Evolutionary conservation across 1,140 invertebrate genomes (phyloP).

Genomic region (Drosophila aff.): DNA sequence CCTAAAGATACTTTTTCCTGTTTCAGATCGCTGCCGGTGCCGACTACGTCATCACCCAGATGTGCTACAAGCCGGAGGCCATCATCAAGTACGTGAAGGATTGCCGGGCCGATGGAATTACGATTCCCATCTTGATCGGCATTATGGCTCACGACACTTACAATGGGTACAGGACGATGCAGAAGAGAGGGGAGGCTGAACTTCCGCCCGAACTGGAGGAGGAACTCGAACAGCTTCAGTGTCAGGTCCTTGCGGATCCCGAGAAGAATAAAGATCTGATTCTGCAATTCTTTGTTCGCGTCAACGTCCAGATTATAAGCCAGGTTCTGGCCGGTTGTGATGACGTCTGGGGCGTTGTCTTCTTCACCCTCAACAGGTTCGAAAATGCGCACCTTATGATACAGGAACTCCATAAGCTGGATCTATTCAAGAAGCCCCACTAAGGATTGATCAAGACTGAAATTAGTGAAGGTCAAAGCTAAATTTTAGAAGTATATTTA

Average conservation of each 20-base stretch:
- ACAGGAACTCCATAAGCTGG: conserved; percentile 4
- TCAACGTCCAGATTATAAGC: conserved; percentile 17
- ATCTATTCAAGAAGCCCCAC: conserved; percentile 10
- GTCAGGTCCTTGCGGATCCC: background rate
- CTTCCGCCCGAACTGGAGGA: background rate
- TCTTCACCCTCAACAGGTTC: conserved; percentile 54
- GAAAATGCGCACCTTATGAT: conserved; percentile 2
- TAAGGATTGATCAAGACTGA: no score
- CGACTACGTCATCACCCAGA: conserved; percentile 50
- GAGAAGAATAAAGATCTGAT: background rate
- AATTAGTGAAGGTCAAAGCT: background rate
- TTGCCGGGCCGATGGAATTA: conserved; percentile 33
- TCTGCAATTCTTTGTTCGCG: conserved; percentile 33
- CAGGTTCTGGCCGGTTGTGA: conserved; percentile 18
- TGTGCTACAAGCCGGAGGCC: conserved; percentile 21
- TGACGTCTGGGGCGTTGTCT: conserved; percentile 56
- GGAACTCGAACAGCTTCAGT: background rate
- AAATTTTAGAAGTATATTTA: background rate
- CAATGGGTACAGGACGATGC: background rate
- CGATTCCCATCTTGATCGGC: conserved; percentile 43
- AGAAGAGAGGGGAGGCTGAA: background rate
- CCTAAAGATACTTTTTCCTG: no score
- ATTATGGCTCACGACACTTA: conserved; percentile 28
- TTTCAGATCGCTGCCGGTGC: conserved; percentile 39
- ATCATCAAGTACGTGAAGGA: conserved; percentile 32